Evolutionary conservation across 2,888 invertebrate genomes (phyloP).

Genomic region (Cynaeus angustus): DNA sequence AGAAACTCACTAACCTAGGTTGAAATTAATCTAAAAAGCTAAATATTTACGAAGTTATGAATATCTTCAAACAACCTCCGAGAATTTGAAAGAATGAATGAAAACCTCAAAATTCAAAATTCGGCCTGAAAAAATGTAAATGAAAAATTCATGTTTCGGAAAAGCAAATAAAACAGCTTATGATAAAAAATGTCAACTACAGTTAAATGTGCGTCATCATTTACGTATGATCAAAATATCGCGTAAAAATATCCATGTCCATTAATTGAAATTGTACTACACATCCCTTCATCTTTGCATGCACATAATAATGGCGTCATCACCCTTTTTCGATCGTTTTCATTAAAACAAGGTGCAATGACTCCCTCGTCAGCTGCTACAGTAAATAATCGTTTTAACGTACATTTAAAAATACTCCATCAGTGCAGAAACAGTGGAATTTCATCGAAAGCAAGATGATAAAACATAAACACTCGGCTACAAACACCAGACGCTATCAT

Average conservation of each 20-base stretch:
- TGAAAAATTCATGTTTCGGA: too few relatives aligned
- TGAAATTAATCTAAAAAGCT: too few relatives aligned
- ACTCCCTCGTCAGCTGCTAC: constrained; percentile 1
- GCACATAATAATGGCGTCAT: neutral
- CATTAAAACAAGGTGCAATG: constrained; percentile 3
- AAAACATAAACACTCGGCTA: neutral
- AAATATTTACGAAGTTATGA: too few relatives aligned
- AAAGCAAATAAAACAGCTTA: too few relatives aligned
- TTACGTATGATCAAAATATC: too few relatives aligned
- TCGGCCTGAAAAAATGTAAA: too few relatives aligned
- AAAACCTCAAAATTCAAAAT: too few relatives aligned
- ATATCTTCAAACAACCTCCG: too few relatives aligned
- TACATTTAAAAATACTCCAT: constrained; percentile 9
- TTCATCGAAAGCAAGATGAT: neutral
- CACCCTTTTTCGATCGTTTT: constrained; percentile 5
- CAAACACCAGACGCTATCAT: neutral
- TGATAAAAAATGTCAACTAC: too few relatives aligned
- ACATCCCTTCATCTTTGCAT: neutral
- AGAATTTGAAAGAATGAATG: too few relatives aligned
- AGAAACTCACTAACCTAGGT: too few relatives aligned
- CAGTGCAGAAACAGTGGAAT: neutral
- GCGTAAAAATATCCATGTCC: neutral
- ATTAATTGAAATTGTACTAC: neutral
- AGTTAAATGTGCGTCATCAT: too few relatives aligned
- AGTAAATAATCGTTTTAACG: constrained; percentile 11